A percentile compares a stretch with the other conserved stretches of the same genome.
These are phyloP conservation scores for Gymnothorax javanicus DNA, from an alignment of 2,797 vertebrate species.

Conservation along the genomic window DNA sequence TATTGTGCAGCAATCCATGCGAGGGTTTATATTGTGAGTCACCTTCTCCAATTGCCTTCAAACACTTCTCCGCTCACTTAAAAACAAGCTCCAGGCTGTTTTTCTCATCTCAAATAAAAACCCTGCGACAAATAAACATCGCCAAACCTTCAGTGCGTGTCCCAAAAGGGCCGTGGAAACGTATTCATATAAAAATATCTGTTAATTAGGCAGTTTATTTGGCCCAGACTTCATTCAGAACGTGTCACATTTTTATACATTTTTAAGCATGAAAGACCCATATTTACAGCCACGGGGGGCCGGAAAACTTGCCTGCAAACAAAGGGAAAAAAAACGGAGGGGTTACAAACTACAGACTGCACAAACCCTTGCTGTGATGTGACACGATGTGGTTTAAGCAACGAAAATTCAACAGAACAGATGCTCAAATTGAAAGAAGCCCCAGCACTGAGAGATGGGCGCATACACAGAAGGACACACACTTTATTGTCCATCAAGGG, in stretches of 20 bases:
- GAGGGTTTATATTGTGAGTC: slow-evolving; percentile 55
- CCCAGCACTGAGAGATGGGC: not conserved
- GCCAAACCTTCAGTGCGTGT: not conserved
- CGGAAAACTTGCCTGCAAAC: not conserved
- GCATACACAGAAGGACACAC: not conserved
- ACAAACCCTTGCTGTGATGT: not conserved
- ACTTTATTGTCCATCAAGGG: not conserved
- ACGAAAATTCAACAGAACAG: not conserved
- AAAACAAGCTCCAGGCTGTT: slow-evolving; percentile 45
- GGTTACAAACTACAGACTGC: not conserved
- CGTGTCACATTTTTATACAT: not conserved
- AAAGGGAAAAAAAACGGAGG: not conserved
- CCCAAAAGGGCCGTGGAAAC: not conserved
- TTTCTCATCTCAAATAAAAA: slow-evolving; percentile 31
- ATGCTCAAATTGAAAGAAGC: not conserved
- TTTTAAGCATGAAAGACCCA: not conserved
- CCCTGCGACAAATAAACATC: not conserved
- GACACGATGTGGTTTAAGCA: not conserved
- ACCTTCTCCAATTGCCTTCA: slow-evolving; percentile 58
- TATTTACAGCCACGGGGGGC: not conserved
- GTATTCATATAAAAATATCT: not conserved
- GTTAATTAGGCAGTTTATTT: not conserved
- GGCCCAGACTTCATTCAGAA: not conserved
- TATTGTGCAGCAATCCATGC: slow-evolving; percentile 64
- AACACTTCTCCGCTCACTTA: slow-evolving; percentile 50